Base-by-base conservation (phyloP, 1,140 invertebrate species). In the Magallana angulata region DNA sequence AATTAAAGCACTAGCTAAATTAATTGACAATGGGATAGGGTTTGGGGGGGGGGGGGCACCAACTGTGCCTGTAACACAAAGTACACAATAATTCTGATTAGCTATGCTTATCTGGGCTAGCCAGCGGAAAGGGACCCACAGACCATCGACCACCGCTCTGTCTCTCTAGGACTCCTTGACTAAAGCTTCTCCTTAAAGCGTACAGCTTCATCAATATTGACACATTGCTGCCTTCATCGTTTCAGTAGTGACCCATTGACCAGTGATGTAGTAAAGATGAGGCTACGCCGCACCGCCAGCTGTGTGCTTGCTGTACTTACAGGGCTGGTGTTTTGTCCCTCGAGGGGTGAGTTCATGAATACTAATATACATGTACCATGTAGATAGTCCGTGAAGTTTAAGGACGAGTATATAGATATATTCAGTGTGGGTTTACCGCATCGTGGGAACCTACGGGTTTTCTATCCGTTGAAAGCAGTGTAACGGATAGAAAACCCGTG, bases 251-350 rank as follows among this genome's bases (percentile, higher is more conserved):
- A 76, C 68, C 68, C 68, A 30, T 76, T 76, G 68, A 76, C 68
- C 68, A 76, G 68, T 76, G 68, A 76, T 76, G 68, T 76, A 76
- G 68, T 7, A 18, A 76, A 76, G 68, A 76, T 76, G 68, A 76
- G 24, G 30, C 68, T 36, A 7, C 24, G 24, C 7, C 24, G 36
- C 24, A 4, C 30, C 36, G 68, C 68, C 7, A 24, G 5, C 18
- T 36, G 68, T 76, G 30, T 76, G 36, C 24, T 76, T 36, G 24
- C 68, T 30, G 11, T 76, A 30, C 5, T 76, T 24, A 76, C 68
- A 76, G 68, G 68, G 8, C 68, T 76, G 68, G 24, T 36, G 12
- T 30, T 76, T 36, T 76, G 68, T 76, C 24, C 68, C 8, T 76
- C 24, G 24, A 76, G 24, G 24, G 68, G 68, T 76, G 24, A 76